These are phyloP conservation scores for Himalopsyche kuldschensis DNA, from an alignment of 2,888 invertebrate species.

Conservation along the genomic window DNA sequence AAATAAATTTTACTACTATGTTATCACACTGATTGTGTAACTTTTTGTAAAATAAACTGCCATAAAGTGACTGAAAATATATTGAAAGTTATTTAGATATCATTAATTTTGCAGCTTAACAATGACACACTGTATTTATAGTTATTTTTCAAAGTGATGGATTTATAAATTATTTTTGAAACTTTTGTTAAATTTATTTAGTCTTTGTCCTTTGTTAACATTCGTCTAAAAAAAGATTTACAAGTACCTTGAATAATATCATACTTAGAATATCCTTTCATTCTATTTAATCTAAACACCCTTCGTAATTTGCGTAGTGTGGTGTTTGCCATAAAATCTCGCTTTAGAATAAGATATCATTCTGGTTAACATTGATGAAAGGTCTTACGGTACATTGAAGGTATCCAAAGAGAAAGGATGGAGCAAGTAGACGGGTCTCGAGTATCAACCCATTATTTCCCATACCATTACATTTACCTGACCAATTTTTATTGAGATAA, in stretches of 20 bases:
- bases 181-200: no score
- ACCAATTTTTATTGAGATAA: background rate
- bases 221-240: no score
- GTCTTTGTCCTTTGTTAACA: no score
- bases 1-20: no score
- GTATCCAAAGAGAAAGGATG: background rate
- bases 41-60: no score
- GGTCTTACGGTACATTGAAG: background rate
- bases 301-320: background rate
- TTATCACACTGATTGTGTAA: no score
- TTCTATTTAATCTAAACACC: background rate
- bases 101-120: no score
- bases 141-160: no score
- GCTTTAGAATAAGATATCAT: background rate
- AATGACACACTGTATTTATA: no score
- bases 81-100: no score
- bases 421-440: background rate
- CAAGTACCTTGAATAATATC: background rate
- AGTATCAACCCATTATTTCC: background rate
- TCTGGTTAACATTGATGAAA: background rate
- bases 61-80: no score
- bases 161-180: no score
- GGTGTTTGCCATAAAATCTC: background rate
- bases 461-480: background rate
- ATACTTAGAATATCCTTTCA: background rate